Percentiles rank a stretch among this genome's conserved stretches.
phyloP scores from a whole-genome alignment of 1,140 invertebrate species.

The Ceratitis capitata region DNA sequence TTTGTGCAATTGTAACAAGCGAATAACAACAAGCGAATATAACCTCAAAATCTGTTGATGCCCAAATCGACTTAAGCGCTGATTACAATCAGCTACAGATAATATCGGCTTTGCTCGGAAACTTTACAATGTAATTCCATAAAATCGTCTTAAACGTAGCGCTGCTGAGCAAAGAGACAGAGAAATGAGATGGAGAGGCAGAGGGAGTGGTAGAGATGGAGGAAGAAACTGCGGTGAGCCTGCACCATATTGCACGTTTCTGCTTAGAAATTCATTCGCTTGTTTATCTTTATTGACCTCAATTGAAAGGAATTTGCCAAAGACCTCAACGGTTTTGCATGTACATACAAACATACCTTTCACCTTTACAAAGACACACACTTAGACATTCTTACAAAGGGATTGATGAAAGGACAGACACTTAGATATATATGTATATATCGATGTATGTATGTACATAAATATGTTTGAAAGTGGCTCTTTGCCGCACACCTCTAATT shows the following conservation, averaged over 20 bases:
- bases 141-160: not conserved
- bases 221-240: too few relatives aligned
- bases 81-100: not conserved
- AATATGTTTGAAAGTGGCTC: not conserved
- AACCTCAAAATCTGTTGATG: not conserved
- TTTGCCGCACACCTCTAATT: not conserved
- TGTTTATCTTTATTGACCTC: constrained; percentile 21
- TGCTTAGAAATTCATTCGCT: not conserved
- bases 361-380: not conserved
- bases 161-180: too few relatives aligned
- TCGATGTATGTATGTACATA: not conserved
- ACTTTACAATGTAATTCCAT: not conserved
- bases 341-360: too few relatives aligned
- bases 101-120: not conserved
- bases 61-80: not conserved
- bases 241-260: not conserved
- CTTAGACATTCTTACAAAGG: too few relatives aligned
- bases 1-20: not conserved
- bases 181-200: too few relatives aligned
- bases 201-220: too few relatives aligned
- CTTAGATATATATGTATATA: too few relatives aligned
- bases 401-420: too few relatives aligned
- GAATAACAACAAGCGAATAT: not conserved
- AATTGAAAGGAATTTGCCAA: constrained; percentile 4
- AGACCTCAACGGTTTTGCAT: not conserved